phyloP scores from a whole-genome alignment of 2,113 vertebrate genomes.

The Halcyon malimbica region DNA sequence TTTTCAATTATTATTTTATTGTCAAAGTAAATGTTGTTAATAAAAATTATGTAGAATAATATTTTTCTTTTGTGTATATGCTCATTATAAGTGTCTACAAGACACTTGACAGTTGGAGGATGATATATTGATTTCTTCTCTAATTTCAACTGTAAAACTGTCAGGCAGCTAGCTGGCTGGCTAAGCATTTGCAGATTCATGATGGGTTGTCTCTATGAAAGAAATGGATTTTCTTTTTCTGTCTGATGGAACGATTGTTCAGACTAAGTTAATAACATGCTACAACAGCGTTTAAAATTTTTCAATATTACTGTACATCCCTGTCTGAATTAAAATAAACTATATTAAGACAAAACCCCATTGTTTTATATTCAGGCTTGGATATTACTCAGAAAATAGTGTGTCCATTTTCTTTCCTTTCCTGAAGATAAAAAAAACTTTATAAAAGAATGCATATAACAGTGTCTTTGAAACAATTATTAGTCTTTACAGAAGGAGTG shows the following conservation, averaged over 20 bases:
- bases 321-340: not conserved
- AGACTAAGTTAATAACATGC: not conserved
- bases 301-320: not conserved
- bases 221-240: conserved; percentile 24
- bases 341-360: not conserved
- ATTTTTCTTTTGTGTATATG: not conserved
- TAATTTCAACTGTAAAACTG: not conserved
- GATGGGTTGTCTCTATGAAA: not conserved
- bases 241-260: not conserved
- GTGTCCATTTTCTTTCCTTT: not conserved
- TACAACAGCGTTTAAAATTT: not conserved
- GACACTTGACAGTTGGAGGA: not conserved
- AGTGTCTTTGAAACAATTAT: not conserved
- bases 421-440: not conserved
- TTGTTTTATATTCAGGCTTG: not conserved
- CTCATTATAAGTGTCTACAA: not conserved
- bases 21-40: not conserved
- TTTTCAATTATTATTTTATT: not conserved
- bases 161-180: not conserved
- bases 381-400: not conserved
- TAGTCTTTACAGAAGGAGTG: not conserved
- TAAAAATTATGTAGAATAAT: not conserved
- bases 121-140: conserved; percentile 30
- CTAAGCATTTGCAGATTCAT: conserved; percentile 2
- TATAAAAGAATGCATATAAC: not conserved